phyloP scores from a whole-genome alignment of 2,888 invertebrate genomes.

The Pheosia tremula region DNA sequence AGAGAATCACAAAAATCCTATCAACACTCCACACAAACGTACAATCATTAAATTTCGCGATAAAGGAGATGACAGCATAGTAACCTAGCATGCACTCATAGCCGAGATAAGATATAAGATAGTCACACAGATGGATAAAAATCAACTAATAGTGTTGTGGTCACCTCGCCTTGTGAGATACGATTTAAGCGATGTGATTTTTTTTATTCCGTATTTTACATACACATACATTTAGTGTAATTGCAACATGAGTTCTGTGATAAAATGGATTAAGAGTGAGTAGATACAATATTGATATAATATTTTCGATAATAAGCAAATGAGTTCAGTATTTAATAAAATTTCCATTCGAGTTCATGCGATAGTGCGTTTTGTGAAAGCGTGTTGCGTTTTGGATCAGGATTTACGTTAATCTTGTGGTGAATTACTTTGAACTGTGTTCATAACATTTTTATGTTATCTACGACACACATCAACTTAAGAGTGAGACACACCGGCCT shows the following conservation, averaged over 20 bases:
- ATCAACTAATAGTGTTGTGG: constrained; percentile 46
- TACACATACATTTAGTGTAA: neutral
- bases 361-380: neutral
- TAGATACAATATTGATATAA: neutral
- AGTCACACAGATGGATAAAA: constrained; percentile 48
- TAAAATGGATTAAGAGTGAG: constrained; percentile 7
- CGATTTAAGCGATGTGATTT: neutral
- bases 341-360: neutral
- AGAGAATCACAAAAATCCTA: constrained; percentile 7
- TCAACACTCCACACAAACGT: neutral
- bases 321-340: neutral
- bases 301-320: neutral
- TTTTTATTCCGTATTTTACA: constrained; percentile 1
- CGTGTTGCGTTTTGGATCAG: no score
- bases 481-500: no score
- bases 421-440: no score
- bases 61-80: constrained; percentile 5
- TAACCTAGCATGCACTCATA: constrained; percentile 20
- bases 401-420: no score
- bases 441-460: no score
- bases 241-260: constrained; percentile 1
- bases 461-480: no score
- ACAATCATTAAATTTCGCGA: constrained; percentile 4
- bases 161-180: constrained; percentile 23
- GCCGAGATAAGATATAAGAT: constrained; percentile 51